Conservation (phyloP, 1,140 invertebrate species). For the Diachasma alloeum region DNA sequence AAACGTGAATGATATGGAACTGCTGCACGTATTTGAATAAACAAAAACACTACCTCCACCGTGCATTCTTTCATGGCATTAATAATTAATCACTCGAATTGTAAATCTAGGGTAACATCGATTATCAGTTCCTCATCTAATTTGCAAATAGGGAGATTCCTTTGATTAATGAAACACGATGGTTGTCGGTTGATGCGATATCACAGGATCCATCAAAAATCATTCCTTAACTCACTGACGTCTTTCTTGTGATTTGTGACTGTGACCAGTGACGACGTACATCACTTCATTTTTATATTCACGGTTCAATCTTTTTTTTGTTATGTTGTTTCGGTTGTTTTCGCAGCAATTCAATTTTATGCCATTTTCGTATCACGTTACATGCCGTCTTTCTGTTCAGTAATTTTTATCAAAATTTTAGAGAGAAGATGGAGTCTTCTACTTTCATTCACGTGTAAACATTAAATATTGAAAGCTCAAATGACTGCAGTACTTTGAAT, state of each 20-base stretch:
- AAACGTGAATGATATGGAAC: background rate
- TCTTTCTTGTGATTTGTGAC: background rate
- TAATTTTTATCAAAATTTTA: background rate
- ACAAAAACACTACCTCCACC: background rate
- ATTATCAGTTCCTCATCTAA: background rate
- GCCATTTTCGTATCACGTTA: background rate
- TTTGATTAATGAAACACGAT: no score
- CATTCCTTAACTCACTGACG: no score
- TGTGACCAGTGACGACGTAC: background rate
- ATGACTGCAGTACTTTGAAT: no score
- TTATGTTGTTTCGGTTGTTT: no score
- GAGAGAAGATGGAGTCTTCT: background rate
- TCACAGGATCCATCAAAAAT: no score
- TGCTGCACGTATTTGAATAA: background rate
- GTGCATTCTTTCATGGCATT: background rate
- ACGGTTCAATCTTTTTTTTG: background rate
- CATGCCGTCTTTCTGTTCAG: background rate
- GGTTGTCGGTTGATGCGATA: no score
- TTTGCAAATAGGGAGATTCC: background rate
- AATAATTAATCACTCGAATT: background rate
- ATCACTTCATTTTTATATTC: background rate
- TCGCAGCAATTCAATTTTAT: background rate
- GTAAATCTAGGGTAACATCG: background rate
- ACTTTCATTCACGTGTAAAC: background rate
- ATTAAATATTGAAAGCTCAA: no score